Evolutionary conservation across 2,888 invertebrate genomes (phyloP).

Genomic region (Drosophila pegasa): DNA sequence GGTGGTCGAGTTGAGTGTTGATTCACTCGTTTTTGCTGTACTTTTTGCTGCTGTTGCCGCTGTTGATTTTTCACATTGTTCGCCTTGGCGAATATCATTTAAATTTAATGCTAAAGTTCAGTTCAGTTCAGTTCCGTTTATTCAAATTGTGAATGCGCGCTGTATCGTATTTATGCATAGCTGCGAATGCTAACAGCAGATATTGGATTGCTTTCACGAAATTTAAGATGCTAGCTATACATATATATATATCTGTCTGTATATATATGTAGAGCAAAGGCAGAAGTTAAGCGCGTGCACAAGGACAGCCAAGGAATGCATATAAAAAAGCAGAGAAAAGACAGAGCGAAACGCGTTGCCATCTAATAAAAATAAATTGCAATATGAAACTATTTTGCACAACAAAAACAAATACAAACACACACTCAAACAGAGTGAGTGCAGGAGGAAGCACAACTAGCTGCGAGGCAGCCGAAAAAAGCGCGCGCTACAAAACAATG

Average conservation of each 20-base stretch:
- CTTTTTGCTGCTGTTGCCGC: background rate
- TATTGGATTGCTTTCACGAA: constrained; percentile 28
- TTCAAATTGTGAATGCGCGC: constrained; percentile 32
- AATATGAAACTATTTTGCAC: constrained; percentile 72
- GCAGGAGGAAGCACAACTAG: constrained; percentile 2
- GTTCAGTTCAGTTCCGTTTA: constrained; percentile 47
- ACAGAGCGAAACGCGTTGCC: constrained; percentile 22
- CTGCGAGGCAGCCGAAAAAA: constrained; percentile 19
- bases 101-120: constrained; percentile 65
- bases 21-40: constrained; percentile 37
- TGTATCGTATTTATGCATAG: constrained; percentile 20
- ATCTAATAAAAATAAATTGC: constrained; percentile 72
- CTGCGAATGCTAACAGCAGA: constrained; percentile 21
- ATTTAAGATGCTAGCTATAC: constrained; percentile 16
- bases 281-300: background rate
- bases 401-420: constrained; percentile 16
- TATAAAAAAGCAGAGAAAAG: constrained; percentile 21
- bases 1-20: constrained; percentile 29
- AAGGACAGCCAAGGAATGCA: constrained; percentile 38
- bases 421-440: background rate
- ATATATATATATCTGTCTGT: background rate
- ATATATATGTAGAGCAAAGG: background rate
- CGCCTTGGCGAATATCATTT: constrained; percentile 66
- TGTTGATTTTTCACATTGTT: constrained; percentile 57
- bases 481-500: constrained; percentile 29